These are phyloP conservation scores for Chalcis sispes DNA, from an alignment of 2,888 invertebrate species.

Conservation along the genomic window DNA sequence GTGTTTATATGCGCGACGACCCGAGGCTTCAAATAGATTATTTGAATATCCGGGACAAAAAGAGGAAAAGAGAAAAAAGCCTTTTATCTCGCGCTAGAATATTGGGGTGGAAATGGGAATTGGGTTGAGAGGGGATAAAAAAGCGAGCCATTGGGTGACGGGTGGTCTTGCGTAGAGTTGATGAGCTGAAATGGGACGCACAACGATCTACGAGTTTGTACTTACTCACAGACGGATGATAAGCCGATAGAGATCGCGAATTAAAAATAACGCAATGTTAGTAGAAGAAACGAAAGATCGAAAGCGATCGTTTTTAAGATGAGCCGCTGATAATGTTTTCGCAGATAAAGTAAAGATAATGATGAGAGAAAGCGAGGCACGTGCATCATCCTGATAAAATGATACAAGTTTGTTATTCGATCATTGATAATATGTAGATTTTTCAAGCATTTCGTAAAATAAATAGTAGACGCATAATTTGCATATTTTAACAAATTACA, in stretches of 20 bases:
- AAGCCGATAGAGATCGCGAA: conserved; percentile 3
- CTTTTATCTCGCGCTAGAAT: conserved; percentile 2
- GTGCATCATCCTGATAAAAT: no score
- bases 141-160: background rate
- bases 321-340: no score
- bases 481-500: no score
- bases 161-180: background rate
- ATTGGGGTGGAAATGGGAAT: conserved; percentile 9
- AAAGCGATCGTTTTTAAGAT: background rate
- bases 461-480: no score
- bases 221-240: background rate
- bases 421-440: no score
- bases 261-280: background rate
- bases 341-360: no score
- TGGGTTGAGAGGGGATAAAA: background rate
- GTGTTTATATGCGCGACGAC: background rate
- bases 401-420: no score
- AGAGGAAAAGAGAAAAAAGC: background rate
- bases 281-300: background rate
- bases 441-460: no score
- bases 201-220: background rate
- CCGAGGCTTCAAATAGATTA: conserved; percentile 65
- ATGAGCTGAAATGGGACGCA: background rate
- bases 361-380: no score
- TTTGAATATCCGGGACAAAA: conserved; percentile 71